Percentiles rank a stretch among this genome's conserved stretches.
phyloP scores from a whole-genome alignment of 2,888 invertebrate species.

The Melieria omissa region DNA sequence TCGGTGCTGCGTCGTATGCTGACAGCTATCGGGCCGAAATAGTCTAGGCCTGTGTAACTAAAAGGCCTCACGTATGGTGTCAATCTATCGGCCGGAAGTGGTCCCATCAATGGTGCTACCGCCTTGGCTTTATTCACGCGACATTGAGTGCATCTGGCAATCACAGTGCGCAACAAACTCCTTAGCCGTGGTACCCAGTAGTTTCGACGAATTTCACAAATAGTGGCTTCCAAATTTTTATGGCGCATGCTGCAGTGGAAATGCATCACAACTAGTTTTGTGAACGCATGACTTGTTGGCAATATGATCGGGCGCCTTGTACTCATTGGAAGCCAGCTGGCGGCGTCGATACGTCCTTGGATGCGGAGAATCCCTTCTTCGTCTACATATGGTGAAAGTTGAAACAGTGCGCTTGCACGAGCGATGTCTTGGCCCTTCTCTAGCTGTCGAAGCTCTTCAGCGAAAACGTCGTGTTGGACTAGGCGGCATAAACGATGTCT shows the following conservation, averaged over 20 bases:
- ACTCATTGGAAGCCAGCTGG: constrained; percentile 33
- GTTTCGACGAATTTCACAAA: constrained; percentile 24
- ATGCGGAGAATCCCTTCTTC: constrained; percentile 20
- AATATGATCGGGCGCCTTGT: constrained; percentile 36
- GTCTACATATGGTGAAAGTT: constrained; percentile 17
- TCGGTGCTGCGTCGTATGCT: constrained; percentile 24
- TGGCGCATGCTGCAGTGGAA: constrained; percentile 36
- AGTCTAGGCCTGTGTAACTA: constrained; percentile 32
- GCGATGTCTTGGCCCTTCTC: neutral
- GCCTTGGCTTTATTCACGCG: constrained; percentile 30
- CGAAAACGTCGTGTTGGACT: neutral
- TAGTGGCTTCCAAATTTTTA: constrained; percentile 40
- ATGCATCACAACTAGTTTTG: constrained; percentile 23
- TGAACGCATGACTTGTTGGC: constrained; percentile 30
- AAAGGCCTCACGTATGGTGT: constrained; percentile 27
- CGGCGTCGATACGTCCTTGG: constrained; percentile 32
- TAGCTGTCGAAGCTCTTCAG: neutral
- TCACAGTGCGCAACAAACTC: constrained; percentile 23
- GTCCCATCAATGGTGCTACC: constrained; percentile 40
- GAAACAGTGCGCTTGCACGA: constrained; percentile 3
- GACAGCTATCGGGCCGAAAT: constrained; percentile 34
- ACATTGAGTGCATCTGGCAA: constrained; percentile 29
- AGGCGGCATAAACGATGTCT: constrained; percentile 5
- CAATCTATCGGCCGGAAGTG: constrained; percentile 27
- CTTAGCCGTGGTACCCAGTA: constrained; percentile 36